Evolutionary conservation across 2,888 invertebrate genomes (phyloP), one percentile per base, ranked within the genome.

Genomic region (Lysandra bellargus): DNA sequence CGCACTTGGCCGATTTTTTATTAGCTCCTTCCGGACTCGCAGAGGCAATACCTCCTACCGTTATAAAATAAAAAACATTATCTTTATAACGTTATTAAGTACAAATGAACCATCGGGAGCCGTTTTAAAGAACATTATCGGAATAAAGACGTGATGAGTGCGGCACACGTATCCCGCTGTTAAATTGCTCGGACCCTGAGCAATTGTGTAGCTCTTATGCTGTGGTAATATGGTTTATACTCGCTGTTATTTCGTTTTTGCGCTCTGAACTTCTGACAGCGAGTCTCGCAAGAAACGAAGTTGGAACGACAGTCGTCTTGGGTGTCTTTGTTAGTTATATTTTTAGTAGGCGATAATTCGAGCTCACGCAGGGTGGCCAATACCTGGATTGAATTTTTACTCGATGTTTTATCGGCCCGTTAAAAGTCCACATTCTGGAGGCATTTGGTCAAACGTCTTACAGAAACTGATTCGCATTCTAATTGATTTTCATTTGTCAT

Each of bases 71-170:
- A 75, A 75, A 75, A 75, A 49, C 23, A 57, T 53, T 53, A 76
- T 76, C 37, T 69, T 78, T 78, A 78, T 78, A 69, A 69, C 44
- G 69, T 78, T 74, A 79, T 73, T 79, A 79, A 40, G 40, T 17
- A 60, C 73, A 60, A 74, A 57, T 60, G 74, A 44, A 74, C 74
- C 30, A 74, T 79, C 40, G 23, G 74, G n/a, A 74, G 23, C 74
- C 57, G 60, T 74, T 73, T 79, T 74, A 73, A 79, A 79, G 60
- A 79, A 79, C 74, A 83, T 87, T 85, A 85, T 82, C 85, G 85
- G 87, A 84, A 88, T 86, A 87, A 87, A 86, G 86, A 85, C 82
- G 85, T 85, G 85, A 86, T 84, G 87, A 87, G 84, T 81, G 85
- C 83, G 80, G 81, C 84, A 83, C 83, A 81, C 44, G 80, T 81